Percentiles rank a stretch among this genome's conserved stretches.
phyloP scores from a whole-genome alignment of 2,888 invertebrate species.

The Eupithecia tripunctaria region DNA sequence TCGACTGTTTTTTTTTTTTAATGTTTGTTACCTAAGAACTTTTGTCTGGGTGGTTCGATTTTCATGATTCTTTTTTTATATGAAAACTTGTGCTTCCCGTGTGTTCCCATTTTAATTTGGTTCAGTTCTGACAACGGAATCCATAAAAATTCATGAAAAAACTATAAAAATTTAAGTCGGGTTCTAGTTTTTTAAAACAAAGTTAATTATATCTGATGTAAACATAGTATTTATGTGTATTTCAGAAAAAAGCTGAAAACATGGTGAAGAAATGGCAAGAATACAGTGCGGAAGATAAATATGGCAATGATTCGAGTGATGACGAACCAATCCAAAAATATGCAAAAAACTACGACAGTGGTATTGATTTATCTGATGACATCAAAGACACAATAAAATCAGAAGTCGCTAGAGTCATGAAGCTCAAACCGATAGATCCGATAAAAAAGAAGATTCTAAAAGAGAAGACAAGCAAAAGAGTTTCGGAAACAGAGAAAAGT shows the following conservation, averaged over 20 bases:
- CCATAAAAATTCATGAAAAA: too few species aligned
- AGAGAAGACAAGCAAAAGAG: constrained; percentile 26
- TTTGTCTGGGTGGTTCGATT: too few species aligned
- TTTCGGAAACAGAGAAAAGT: constrained; percentile 38
- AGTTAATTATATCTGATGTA: too few species aligned
- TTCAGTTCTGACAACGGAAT: too few species aligned
- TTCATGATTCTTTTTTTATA: too few species aligned
- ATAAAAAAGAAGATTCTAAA: constrained; percentile 30
- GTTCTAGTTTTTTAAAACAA: too few species aligned
- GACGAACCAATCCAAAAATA: constrained; percentile 77
- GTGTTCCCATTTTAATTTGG: too few species aligned
- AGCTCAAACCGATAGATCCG: constrained; percentile 18
- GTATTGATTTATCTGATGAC: constrained; percentile 64
- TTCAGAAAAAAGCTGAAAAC: constrained; percentile 65
- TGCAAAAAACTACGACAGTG: constrained; percentile 61
- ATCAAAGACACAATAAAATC: constrained; percentile 61
- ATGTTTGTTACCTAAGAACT: too few species aligned
- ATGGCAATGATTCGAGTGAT: constrained; percentile 58
- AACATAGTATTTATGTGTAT: not conserved
- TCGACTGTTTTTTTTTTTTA: too few species aligned
- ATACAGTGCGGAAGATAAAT: constrained; percentile 55
- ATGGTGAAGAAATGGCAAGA: constrained; percentile 62
- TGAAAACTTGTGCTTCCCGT: too few species aligned
- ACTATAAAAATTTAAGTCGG: too few species aligned
- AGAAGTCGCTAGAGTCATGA: constrained; percentile 62